Evolutionary conservation across 2,797 vertebrate genomes (phyloP).

Genomic region (Siniperca obscura): DNA sequence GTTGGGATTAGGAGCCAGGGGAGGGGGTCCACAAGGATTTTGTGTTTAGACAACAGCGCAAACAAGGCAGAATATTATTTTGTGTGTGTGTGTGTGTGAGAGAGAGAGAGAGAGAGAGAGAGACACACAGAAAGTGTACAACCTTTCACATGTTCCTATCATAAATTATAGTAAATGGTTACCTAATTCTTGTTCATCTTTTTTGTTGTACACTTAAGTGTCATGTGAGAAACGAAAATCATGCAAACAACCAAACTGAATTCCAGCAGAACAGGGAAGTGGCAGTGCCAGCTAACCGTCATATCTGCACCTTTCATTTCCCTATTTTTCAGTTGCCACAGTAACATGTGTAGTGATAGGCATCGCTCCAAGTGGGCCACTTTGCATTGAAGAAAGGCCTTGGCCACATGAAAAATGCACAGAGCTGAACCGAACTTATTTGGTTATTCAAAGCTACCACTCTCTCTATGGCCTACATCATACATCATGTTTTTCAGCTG

Average conservation of each 20-base stretch:
- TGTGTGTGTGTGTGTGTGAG: slow-evolving; percentile 4
- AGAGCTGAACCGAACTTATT: slow-evolving; percentile 74
- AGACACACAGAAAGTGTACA: background rate
- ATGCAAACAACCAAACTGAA: slow-evolving; percentile 71
- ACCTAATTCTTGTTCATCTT: slow-evolving; percentile 21
- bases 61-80: slow-evolving; percentile 50
- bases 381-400: slow-evolving; percentile 82
- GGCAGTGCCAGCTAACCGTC: slow-evolving; percentile 76
- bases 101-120: background rate
- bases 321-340: slow-evolving; percentile 73
- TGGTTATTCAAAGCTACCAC: slow-evolving; percentile 83
- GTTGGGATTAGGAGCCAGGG: slow-evolving; percentile 30
- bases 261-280: slow-evolving; percentile 76
- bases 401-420: slow-evolving; percentile 52
- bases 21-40: slow-evolving; percentile 32
- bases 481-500: slow-evolving; percentile 38
- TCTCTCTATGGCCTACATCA: slow-evolving; percentile 42
- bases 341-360: slow-evolving; percentile 67
- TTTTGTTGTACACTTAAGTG: slow-evolving; percentile 25
- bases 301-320: slow-evolving; percentile 74
- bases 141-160: background rate
- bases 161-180: slow-evolving; percentile 29
- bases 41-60: slow-evolving; percentile 68
- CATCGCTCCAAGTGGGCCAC: slow-evolving; percentile 67
- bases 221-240: slow-evolving; percentile 33